Evolutionary conservation across 2,797 vertebrate species (phyloP).

Genomic region (Macropus fuliginosus): DNA sequence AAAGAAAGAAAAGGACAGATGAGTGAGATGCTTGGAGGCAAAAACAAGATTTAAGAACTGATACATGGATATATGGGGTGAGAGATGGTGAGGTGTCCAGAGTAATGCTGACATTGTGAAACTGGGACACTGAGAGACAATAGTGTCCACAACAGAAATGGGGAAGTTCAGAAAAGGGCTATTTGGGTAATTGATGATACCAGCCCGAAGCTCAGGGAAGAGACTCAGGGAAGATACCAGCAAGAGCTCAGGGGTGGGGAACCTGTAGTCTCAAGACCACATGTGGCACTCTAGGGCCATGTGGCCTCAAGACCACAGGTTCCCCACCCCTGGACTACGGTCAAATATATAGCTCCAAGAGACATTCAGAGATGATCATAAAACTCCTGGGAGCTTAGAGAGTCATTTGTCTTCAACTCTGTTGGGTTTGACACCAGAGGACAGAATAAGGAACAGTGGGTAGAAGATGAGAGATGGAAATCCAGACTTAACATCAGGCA

Average conservation of each 20-base stretch:
- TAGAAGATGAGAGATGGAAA: neutral
- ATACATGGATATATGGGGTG: neutral
- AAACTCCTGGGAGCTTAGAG: neutral
- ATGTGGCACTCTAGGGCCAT: no score
- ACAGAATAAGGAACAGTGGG: neutral
- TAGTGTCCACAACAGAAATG: neutral
- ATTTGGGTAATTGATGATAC: neutral
- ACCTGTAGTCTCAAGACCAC: no score
- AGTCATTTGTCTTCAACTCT: neutral
- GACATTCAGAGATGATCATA: neutral
- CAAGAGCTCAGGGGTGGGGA: no score
- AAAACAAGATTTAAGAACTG: neutral
- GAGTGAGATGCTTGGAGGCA: neutral
- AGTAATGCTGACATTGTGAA: neutral
- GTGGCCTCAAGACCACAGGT: no score
- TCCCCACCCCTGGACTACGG: no score
- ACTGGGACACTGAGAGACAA: neutral
- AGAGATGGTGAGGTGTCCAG: neutral
- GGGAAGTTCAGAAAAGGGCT: neutral
- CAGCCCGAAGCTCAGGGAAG: neutral
- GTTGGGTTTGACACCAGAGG: neutral
- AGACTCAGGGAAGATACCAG: neutral
- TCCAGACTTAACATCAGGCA: neutral
- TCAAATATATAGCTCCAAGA: neutral
- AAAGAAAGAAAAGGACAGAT: neutral